phyloP scores from a whole-genome alignment of 2,888 invertebrate species.

The Eupsilia transversa region DNA sequence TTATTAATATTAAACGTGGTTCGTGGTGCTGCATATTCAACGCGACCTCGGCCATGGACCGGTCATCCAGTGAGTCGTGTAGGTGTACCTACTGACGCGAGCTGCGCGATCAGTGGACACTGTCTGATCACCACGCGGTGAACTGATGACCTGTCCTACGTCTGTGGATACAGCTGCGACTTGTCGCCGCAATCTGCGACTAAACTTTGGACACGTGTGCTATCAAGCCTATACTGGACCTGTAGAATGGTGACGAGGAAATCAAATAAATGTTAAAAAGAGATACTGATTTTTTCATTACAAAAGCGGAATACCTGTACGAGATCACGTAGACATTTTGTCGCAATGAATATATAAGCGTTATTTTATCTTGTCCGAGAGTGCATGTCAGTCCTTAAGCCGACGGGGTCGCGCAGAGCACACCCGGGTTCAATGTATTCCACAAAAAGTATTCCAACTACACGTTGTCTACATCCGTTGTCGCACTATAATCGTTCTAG shows the following conservation, averaged over 20 bases:
- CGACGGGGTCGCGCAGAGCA: conserved; percentile 54
- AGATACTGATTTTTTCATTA: not conserved
- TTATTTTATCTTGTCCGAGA: conserved; percentile 28
- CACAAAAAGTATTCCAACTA: conserved; percentile 68
- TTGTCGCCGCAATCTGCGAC: conserved; percentile 28
- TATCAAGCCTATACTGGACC: not conserved
- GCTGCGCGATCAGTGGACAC: conserved; percentile 20
- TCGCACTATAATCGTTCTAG: conserved; percentile 62
- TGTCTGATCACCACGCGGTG: conserved; percentile 40
- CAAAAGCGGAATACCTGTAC: too few species aligned
- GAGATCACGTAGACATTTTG: not conserved
- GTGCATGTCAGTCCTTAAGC: conserved; percentile 52
- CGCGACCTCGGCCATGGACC: conserved; percentile 85
- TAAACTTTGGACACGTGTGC: not conserved
- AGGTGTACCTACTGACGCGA: conserved; percentile 54
- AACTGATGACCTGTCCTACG: conserved; percentile 24
- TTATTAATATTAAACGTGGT: conserved; percentile 84
- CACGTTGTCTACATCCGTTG: conserved; percentile 64
- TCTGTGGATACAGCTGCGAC: conserved; percentile 34
- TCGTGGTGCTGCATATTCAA: conserved; percentile 84
- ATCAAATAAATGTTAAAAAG: not conserved
- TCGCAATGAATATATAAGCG: conserved; percentile 8
- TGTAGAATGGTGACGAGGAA: not conserved
- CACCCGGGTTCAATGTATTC: conserved; percentile 74
- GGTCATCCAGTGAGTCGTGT: conserved; percentile 77